A percentile compares a stretch with the other conserved stretches of the same genome.
These are phyloP conservation scores for Pitangus sulphuratus DNA, from an alignment of 2,797 vertebrate genomes.

Conservation along the genomic window DNA sequence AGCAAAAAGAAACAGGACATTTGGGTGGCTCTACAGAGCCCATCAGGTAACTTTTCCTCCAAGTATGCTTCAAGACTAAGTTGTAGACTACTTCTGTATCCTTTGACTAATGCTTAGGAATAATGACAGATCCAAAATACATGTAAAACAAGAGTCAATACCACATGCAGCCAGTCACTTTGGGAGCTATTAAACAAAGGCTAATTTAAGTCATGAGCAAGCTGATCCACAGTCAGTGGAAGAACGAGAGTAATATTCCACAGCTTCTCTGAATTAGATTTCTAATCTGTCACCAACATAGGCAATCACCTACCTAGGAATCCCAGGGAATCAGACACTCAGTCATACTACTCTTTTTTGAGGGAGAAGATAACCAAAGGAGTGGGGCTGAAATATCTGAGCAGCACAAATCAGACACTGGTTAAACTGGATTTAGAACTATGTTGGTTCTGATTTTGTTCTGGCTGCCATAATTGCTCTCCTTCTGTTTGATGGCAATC, in stretches of 20 bases:
- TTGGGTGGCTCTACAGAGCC: background rate
- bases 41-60: background rate
- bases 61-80: background rate
- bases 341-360: background rate
- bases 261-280: background rate
- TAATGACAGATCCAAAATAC: background rate
- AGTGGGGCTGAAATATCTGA: background rate
- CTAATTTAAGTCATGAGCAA: background rate
- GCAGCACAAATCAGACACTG: background rate
- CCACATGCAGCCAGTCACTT: background rate
- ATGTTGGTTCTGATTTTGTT: background rate
- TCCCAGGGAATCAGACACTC: background rate
- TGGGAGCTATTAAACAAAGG: background rate
- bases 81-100: background rate
- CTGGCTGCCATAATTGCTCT: background rate
- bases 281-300: background rate
- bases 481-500: background rate
- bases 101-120: background rate
- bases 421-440: background rate
- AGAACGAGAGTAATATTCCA: background rate
- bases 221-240: background rate
- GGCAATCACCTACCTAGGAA: background rate
- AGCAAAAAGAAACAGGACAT: background rate
- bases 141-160: background rate
- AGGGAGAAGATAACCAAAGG: background rate